Percentiles rank a stretch among this genome's conserved stretches.
Evolutionary conservation across 2,797 vertebrate species (phyloP).

Genomic region (Eospalax fontanierii): DNA sequence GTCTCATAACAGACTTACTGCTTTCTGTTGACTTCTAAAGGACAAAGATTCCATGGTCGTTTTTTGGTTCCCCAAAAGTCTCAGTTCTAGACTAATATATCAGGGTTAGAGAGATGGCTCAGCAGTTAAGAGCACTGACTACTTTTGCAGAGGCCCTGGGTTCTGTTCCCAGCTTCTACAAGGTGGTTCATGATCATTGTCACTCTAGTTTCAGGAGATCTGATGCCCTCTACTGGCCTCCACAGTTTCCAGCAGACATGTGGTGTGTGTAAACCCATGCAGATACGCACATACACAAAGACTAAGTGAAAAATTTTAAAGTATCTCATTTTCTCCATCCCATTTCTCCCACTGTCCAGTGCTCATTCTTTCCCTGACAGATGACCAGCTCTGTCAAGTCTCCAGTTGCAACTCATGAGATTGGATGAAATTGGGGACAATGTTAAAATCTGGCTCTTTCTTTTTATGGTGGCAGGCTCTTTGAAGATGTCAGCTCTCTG

Average conservation of each 20-base stretch:
- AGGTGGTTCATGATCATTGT: background rate
- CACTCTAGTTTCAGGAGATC: background rate
- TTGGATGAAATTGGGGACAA: background rate
- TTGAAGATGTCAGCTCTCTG: background rate
- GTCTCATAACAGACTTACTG: background rate
- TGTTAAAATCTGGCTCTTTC: background rate
- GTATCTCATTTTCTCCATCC: background rate
- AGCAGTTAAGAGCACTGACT: background rate
- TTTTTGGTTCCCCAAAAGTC: background rate
- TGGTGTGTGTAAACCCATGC: background rate
- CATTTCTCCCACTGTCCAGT: background rate
- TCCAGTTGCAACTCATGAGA: background rate
- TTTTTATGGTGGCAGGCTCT: background rate
- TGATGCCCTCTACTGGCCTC: background rate
- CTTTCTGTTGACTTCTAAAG: constrained; percentile 6
- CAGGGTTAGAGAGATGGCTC: background rate
- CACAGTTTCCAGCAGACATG: background rate
- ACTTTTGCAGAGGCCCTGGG: background rate
- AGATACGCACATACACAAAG: background rate
- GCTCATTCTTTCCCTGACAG: too few relatives aligned
- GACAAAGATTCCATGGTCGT: background rate
- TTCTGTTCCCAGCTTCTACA: background rate
- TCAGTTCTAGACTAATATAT: background rate
- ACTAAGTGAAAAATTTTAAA: too few relatives aligned
- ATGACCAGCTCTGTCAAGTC: background rate